Percentiles rank a stretch among this genome's conserved stretches.
Evolutionary conservation across 2,888 invertebrate genomes (phyloP).

Genomic region (Margaritifera margaritifera): DNA sequence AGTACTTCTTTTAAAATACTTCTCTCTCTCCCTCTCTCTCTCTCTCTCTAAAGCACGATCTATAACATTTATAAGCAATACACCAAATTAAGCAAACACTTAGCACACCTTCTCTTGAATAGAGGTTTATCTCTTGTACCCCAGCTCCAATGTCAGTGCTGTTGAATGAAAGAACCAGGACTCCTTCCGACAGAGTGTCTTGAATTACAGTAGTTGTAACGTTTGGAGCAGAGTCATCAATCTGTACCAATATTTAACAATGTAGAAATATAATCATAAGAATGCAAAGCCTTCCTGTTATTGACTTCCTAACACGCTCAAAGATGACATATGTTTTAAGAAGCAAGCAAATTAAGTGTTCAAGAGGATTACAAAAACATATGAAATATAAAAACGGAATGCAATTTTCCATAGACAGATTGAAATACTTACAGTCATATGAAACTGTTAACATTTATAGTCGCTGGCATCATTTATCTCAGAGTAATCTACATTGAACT

Average conservation of each 20-base stretch:
- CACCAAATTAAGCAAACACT: neutral
- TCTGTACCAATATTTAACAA: slow-evolving; percentile 2
- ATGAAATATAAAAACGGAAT: too few relatives aligned
- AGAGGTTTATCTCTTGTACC: slow-evolving; percentile 1
- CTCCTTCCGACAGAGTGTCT: slow-evolving; percentile 5
- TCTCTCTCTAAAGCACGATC: neutral
- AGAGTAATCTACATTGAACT: too few relatives aligned
- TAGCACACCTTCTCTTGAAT: slow-evolving; percentile 2
- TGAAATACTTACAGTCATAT: too few relatives aligned
- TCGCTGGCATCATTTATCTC: too few relatives aligned
- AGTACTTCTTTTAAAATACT: too few relatives aligned
- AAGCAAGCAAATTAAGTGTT: too few relatives aligned
- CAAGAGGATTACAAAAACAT: too few relatives aligned
- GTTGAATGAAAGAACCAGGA: slow-evolving; percentile 3
- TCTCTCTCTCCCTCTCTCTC: neutral
- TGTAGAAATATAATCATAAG: neutral
- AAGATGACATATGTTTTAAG: too few relatives aligned
- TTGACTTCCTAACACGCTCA: too few relatives aligned
- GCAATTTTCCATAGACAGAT: too few relatives aligned
- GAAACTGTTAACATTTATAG: too few relatives aligned
- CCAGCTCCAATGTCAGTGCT: slow-evolving; percentile 8
- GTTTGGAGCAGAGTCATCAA: slow-evolving; percentile 8
- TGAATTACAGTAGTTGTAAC: slow-evolving; percentile 9
- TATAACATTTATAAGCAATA: neutral
- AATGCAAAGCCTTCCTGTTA: neutral